A percentile compares a stretch with the other conserved stretches of the same genome.
Conservation (phyloP, 2,888 invertebrate species). For the Drosophila prolongata region DNA sequence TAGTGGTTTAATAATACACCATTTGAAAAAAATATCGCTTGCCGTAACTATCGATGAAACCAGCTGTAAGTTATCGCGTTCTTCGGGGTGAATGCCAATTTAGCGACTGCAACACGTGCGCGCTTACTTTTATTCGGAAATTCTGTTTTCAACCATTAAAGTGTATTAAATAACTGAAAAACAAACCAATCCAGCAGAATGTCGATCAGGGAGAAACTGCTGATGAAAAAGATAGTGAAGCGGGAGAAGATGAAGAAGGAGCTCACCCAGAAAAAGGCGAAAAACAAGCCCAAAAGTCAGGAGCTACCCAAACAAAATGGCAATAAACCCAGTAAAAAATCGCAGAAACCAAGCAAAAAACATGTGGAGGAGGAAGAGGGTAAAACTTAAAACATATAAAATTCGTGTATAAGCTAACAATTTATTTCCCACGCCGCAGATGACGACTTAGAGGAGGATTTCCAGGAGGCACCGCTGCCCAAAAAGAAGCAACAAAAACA, state of each 20-base stretch:
- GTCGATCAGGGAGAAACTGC: slow-evolving; percentile 87
- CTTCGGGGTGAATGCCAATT: slow-evolving; percentile 11
- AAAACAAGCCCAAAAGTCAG: slow-evolving; percentile 32
- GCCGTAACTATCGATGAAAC: slow-evolving; percentile 17
- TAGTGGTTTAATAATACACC: not conserved
- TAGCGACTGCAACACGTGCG: slow-evolving; percentile 64
- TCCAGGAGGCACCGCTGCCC: slow-evolving; percentile 67
- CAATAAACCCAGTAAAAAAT: slow-evolving; percentile 41
- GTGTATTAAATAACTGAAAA: slow-evolving; percentile 15
- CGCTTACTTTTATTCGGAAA: slow-evolving; percentile 40
- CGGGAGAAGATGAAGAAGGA: slow-evolving; percentile 90
- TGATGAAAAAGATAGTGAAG: slow-evolving; percentile 91
- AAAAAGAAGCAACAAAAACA: slow-evolving; percentile 59
- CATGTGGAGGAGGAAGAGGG: slow-evolving; percentile 52
- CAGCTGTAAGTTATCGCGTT: not conserved
- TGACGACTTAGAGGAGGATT: slow-evolving; percentile 70
- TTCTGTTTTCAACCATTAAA: slow-evolving; percentile 35
- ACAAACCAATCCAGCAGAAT: slow-evolving; percentile 51
- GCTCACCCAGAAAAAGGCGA: slow-evolving; percentile 87
- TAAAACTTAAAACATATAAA: slow-evolving; percentile 7
- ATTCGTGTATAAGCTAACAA: not conserved
- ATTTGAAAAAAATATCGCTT: not conserved
- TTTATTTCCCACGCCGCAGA: not conserved
- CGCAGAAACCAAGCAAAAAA: slow-evolving; percentile 38
- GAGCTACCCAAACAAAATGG: slow-evolving; percentile 39